phyloP scores from a whole-genome alignment of 2,113 vertebrate genomes.

The Felis chaus region DNA sequence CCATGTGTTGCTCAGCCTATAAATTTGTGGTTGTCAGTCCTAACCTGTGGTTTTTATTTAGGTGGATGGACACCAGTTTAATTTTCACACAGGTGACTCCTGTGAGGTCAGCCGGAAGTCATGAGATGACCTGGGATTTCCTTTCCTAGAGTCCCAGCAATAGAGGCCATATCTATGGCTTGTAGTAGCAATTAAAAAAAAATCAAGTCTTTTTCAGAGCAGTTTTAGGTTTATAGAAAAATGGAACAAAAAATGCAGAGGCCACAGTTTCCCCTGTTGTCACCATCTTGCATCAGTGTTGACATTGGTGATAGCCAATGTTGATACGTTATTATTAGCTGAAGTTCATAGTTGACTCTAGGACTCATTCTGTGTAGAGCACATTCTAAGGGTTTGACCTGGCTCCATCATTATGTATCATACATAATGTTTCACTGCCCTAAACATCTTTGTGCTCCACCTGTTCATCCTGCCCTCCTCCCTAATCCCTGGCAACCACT shows the following conservation, averaged over 20 bases:
- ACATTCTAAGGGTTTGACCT: not conserved
- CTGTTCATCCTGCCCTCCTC: not conserved
- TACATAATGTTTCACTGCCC: not conserved
- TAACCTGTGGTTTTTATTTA: not conserved
- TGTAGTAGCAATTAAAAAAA: not conserved
- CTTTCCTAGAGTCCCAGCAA: not conserved
- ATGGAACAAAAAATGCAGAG: not conserved
- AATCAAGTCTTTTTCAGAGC: not conserved
- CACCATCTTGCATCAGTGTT: not conserved
- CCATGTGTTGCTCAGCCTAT: accelerated
- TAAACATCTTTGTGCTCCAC: not conserved
- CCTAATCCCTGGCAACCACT: not conserved
- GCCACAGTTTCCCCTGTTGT: not conserved
- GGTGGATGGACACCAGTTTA: not conserved
- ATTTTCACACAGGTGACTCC: not conserved
- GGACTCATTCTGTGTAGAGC: too few relatives aligned
- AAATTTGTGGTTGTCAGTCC: not conserved
- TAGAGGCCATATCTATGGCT: not conserved
- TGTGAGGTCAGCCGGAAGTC: not conserved
- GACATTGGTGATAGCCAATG: not conserved
- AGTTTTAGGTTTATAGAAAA: not conserved
- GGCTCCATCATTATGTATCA: not conserved
- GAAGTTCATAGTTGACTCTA: not conserved
- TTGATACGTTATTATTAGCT: not conserved
- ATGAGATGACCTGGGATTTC: not conserved